Percentiles rank a stretch among this genome's conserved stretches.
Conservation (phyloP, 2,888 invertebrate species). For the Eristalis pertinax region DNA sequence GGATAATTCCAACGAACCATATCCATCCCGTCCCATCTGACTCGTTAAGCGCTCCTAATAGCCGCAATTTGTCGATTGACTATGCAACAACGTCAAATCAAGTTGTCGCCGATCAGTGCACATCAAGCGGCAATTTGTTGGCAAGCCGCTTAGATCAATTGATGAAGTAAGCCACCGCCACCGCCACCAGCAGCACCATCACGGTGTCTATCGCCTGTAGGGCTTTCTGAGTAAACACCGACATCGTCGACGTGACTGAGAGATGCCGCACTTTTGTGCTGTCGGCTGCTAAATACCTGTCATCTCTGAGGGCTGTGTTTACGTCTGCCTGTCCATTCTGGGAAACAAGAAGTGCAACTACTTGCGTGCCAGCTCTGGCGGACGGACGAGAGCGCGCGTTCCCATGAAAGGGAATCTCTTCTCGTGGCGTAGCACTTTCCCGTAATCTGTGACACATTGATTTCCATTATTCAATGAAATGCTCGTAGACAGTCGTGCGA, state of each 20-base stretch:
- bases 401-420: slow-evolving; percentile 67
- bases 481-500: slow-evolving; percentile 26
- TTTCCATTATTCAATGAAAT: slow-evolving; percentile 66
- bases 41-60: slow-evolving; percentile 57
- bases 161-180: slow-evolving; percentile 48
- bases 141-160: slow-evolving; percentile 47
- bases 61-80: slow-evolving; percentile 63
- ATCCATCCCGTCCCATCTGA: slow-evolving; percentile 28
- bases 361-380: slow-evolving; percentile 4
- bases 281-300: slow-evolving; percentile 62
- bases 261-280: slow-evolving; percentile 56
- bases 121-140: slow-evolving; percentile 47
- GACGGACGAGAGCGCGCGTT: slow-evolving; percentile 8
- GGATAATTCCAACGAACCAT: slow-evolving; percentile 49
- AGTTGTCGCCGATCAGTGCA: slow-evolving; percentile 61
- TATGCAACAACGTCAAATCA: slow-evolving; percentile 68
- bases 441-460: slow-evolving; percentile 64
- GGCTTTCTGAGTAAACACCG: slow-evolving; percentile 21
- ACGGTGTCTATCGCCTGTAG: slow-evolving; percentile 41
- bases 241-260: slow-evolving; percentile 53
- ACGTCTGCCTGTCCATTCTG: slow-evolving; percentile 36
- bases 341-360: slow-evolving; percentile 55
- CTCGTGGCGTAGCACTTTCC: slow-evolving; percentile 55
- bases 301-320: slow-evolving; percentile 60
- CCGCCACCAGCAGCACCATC: background rate